Conservation (phyloP, 2,797 vertebrate genomes). For the Sibirionetta formosa region DNA sequence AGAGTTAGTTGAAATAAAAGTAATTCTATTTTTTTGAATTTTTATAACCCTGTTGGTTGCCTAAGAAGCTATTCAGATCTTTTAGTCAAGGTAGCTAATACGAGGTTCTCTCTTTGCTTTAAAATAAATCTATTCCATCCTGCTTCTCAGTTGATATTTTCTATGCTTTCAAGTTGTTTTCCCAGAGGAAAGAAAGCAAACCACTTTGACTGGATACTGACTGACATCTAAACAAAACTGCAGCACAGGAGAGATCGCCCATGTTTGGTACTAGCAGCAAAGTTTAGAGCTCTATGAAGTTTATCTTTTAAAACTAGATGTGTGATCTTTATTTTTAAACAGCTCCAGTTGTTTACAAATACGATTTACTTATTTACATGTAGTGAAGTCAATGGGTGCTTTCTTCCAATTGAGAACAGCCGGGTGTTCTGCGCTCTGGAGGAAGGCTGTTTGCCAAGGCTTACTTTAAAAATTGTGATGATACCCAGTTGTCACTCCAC, state of each 20-base stretch:
- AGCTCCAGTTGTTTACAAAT: not conserved
- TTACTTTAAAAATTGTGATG: not conserved
- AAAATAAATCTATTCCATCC: not conserved
- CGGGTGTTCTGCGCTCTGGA: not conserved
- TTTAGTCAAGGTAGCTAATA: not conserved
- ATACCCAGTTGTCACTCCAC: not conserved
- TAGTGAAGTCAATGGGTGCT: not conserved
- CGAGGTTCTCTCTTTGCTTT: not conserved
- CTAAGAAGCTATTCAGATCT: not conserved
- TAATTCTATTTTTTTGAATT: not conserved
- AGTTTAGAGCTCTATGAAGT: not conserved
- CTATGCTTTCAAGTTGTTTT: not conserved
- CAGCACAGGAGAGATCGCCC: not conserved
- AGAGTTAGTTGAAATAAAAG: not conserved
- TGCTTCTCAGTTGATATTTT: conserved; percentile 5
- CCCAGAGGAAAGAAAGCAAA: not conserved
- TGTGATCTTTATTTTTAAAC: not conserved
- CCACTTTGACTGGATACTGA: not conserved
- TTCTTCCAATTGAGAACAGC: not conserved
- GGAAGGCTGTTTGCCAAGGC: not conserved
- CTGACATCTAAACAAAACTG: not conserved
- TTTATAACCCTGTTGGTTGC: not conserved
- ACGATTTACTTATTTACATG: not conserved
- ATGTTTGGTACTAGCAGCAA: not conserved
- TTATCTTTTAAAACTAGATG: not conserved